These are phyloP conservation scores for Psittacula derbiana DNA, from an alignment of 2,797 vertebrate genomes.

Conservation along the genomic window DNA sequence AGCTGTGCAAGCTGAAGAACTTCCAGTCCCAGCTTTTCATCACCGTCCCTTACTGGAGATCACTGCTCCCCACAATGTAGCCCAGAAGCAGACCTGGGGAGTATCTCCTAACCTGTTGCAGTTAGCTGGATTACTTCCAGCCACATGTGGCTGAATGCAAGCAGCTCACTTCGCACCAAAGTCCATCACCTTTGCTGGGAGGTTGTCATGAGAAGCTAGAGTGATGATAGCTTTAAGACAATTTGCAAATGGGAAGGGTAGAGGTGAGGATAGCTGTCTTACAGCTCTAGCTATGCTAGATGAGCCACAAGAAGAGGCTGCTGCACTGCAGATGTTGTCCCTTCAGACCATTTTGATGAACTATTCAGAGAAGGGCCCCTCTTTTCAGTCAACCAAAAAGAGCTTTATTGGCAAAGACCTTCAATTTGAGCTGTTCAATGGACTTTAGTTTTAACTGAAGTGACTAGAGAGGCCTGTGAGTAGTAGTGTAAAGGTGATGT, in stretches of 20 bases:
- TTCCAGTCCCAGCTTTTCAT: not conserved
- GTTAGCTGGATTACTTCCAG: not conserved
- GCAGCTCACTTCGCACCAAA: not conserved
- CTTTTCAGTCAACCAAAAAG: not conserved
- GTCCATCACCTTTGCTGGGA: not conserved
- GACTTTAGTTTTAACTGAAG: not conserved
- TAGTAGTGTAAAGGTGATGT: not conserved
- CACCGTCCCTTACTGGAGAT: not conserved
- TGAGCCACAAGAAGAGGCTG: not conserved
- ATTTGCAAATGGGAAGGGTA: not conserved
- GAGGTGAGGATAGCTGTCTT: not conserved
- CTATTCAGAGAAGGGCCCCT: not conserved
- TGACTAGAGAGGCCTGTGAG: not conserved
- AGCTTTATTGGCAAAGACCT: not conserved
- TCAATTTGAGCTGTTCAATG: not conserved
- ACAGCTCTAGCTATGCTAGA: not conserved
- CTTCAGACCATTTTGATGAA: not conserved
- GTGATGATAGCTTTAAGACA: not conserved
- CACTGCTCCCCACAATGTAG: not conserved
- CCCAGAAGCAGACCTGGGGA: not conserved
- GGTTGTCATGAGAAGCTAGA: not conserved
- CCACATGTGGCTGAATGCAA: not conserved
- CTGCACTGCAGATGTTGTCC: not conserved
- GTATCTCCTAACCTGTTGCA: not conserved
- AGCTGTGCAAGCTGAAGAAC: not conserved